A percentile compares a stretch with the other conserved stretches of the same genome.
phyloP scores from a whole-genome alignment of 1,140 invertebrate genomes.

The Eubasilissa regina region DNA sequence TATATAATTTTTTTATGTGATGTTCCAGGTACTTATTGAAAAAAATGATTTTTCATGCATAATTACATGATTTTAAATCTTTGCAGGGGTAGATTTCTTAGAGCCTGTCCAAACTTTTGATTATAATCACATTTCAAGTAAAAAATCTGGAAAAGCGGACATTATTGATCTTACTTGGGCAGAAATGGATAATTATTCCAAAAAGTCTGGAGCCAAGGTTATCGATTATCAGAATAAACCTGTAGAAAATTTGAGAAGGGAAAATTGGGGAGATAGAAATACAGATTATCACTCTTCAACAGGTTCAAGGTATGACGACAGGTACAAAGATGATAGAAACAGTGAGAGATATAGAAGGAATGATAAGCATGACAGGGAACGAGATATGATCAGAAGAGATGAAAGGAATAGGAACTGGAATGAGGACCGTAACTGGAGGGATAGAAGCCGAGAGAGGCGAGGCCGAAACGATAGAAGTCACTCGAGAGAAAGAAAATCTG shows the following conservation, averaged over 20 bases:
- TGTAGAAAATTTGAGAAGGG: slow-evolving; percentile 17
- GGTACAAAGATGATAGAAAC: slow-evolving; percentile 59
- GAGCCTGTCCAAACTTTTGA: slow-evolving; percentile 76
- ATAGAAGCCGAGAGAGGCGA: slow-evolving; percentile 63
- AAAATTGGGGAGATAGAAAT: slow-evolving; percentile 44
- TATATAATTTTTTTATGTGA: no score
- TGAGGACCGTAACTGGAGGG: neutral
- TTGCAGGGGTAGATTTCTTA: slow-evolving; percentile 70
- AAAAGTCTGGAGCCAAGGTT: slow-evolving; percentile 55
- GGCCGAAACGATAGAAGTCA: slow-evolving; percentile 60
- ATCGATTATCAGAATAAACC: slow-evolving; percentile 47
- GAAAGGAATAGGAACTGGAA: slow-evolving; percentile 8
- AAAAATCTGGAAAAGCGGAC: slow-evolving; percentile 62
- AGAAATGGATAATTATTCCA: slow-evolving; percentile 41
- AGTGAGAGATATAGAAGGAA: slow-evolving; percentile 51
- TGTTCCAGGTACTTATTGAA: no score
- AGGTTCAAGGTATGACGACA: slow-evolving; percentile 51
- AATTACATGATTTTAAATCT: slow-evolving; percentile 2
- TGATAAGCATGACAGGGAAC: slow-evolving; percentile 51
- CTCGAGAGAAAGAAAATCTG: slow-evolving; percentile 37
- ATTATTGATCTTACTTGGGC: slow-evolving; percentile 51
- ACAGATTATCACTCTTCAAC: slow-evolving; percentile 37
- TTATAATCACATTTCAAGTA: slow-evolving; percentile 74
- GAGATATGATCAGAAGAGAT: slow-evolving; percentile 36
- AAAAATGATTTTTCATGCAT: neutral